Percentiles rank a stretch among this genome's conserved stretches.
Conservation (phyloP, 2,888 invertebrate species). For the Plemyria rubiginata region DNA sequence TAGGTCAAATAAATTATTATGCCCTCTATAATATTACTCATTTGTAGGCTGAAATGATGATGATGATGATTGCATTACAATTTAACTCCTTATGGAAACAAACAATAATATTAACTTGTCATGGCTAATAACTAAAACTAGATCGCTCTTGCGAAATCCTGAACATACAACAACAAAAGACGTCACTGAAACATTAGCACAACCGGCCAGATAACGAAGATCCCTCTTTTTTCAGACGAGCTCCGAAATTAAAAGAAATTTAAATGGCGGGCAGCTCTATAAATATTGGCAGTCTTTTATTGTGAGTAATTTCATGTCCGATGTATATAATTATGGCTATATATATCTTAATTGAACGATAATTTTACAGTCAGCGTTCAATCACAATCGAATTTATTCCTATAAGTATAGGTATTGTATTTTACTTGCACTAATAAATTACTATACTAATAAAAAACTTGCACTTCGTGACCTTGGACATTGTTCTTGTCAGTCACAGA, state of each 20-base stretch:
- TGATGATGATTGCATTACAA: neutral
- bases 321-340: slow-evolving; percentile 35
- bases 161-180: slow-evolving; percentile 38
- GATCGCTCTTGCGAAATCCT: slow-evolving; percentile 50
- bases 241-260: neutral
- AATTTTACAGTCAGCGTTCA: slow-evolving; percentile 18
- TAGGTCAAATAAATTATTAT: neutral
- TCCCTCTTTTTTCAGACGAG: slow-evolving; percentile 15
- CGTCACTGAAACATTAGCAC: slow-evolving; percentile 36
- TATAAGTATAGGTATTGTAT: neutral
- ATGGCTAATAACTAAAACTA: slow-evolving; percentile 48
- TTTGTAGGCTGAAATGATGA: no score
- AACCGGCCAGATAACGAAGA: slow-evolving; percentile 30
- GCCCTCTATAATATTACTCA: neutral
- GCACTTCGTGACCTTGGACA: neutral
- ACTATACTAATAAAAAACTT: neutral
- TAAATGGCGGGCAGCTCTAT: slow-evolving; percentile 24
- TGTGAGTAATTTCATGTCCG: slow-evolving; percentile 39
- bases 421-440: neutral
- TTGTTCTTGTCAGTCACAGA: neutral
- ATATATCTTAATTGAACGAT: slow-evolving; percentile 38
- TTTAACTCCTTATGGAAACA: slow-evolving; percentile 31
- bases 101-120: slow-evolving; percentile 32
- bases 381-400: slow-evolving; percentile 4
- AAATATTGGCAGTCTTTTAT: slow-evolving; percentile 39